Base-by-base conservation (phyloP, 2,797 vertebrate species). In the Sebastes elongatus region DNA sequence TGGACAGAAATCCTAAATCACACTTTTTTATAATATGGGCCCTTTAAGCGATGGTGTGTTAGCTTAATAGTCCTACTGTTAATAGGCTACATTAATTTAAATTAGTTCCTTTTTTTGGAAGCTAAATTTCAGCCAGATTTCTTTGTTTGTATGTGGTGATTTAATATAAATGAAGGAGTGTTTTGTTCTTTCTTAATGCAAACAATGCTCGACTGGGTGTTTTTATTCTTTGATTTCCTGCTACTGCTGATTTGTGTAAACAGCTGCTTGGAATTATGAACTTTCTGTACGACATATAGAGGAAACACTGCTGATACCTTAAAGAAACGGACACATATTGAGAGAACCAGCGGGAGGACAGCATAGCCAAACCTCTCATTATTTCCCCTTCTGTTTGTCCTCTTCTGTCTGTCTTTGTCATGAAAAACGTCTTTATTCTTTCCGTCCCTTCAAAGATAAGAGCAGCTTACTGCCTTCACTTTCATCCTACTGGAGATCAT, bases 401-500 rank as follows among this genome's bases (percentile, higher is more conserved):
- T 42, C 35, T 10, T 78, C 55, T 75, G 55, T 35, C 56, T 30
- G 73, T 38, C 46, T 79, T 70, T 82, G 68, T 28, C 74, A 62
- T 71, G n/a, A 71, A 78, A 38, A 38, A 33, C 16, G 7, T 27
- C 5, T 57, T 73, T 42, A 46, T 76, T 78, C n/a, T 32, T 61
- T 64, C 65, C 16, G 49, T 22, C 49, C 61, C 25, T 66, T 87
- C 57, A 78, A 68, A 27, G 71, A 55, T 16, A 38, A 42, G 23
- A 75, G n/a, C 74, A 42, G 49, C 71, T 83, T n/a, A 59, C 16
- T 38, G 66, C 33, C 49, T 74, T 56, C 7, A n/a, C 81, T 73
- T 78, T 84, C 55, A 77, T 88, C 80, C 74, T 18, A 2, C 35
- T 32, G 59, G 56, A 35, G 53, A 72, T 79, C 71, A 2, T 2